Evolutionary conservation across 2,797 vertebrate species (phyloP), one percentile per base, ranked within the genome.

Genomic region (Lophius americanus): DNA sequence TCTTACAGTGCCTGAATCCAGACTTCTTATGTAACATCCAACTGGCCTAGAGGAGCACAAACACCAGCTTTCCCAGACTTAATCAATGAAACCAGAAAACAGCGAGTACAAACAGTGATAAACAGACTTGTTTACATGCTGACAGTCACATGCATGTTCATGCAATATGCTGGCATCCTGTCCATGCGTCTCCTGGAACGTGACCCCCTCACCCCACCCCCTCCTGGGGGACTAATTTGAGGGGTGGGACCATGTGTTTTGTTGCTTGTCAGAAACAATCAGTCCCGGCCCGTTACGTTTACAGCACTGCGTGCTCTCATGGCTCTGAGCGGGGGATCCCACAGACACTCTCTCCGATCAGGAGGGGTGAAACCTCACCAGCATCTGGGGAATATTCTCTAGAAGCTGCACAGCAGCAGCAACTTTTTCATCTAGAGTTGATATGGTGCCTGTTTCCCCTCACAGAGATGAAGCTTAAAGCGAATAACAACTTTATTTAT

Each of bases 211-310:
- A 94, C 95, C 94, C 95, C 95, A 94, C 95, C 94, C 93, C 95
- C 95, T 95, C 95, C 95, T 94, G 93, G 91, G 93, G 93, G 95
- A 95, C 96, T 99, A 98, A 99, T 99, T 96, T 96, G 95, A 97
- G 95, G 97, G 97, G 98, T 95, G 97, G 97, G 95, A 95, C 95
- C 93, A 95, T 94, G 95, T 97, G 96, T 99, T 98, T 97, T 98
- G 97, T 97, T 98, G 96, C 96, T 95, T 96, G 97, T 97, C 96
- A 96, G 95, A 97, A 98, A 98, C 97, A 99, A 98, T 98, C 96
- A 96, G 92, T 93, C 93, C 93, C 93, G 92, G 95, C 94, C 96
- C 96, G 97, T 98, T 98, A 99, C 95, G 96, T 98, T 98, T 97
- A 95, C 96, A 97, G 96, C 96, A 97, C 95, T 95, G 98, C 95